Percentiles rank a stretch among this genome's conserved stretches.
phyloP scores from a whole-genome alignment of 2,113 vertebrate genomes.

The Melanerpes aurifrons region DNA sequence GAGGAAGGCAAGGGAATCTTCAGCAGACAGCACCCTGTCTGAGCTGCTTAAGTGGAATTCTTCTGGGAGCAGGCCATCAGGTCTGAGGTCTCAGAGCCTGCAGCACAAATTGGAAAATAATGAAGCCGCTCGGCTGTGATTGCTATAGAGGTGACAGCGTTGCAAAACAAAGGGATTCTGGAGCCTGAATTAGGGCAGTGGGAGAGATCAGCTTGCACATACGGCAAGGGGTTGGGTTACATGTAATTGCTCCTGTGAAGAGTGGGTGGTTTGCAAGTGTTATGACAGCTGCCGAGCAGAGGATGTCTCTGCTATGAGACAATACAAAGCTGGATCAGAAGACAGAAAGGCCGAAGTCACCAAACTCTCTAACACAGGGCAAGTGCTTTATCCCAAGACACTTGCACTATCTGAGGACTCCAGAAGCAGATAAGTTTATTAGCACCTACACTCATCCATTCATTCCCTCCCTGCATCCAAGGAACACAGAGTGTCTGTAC shows the following conservation, averaged over 20 bases:
- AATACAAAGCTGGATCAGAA: constrained; percentile 26
- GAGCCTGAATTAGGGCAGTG: constrained; percentile 15
- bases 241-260: constrained; percentile 67
- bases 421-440: not conserved
- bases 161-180: constrained; percentile 49
- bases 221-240: constrained; percentile 30
- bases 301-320: constrained; percentile 61
- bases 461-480: not conserved
- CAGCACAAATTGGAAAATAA: constrained; percentile 57
- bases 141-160: constrained; percentile 13
- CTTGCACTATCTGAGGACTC: not conserved
- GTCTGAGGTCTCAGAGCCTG: not conserved
- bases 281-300: constrained; percentile 72
- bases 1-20: not conserved
- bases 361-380: not conserved
- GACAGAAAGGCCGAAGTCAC: constrained; percentile 9
- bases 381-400: not conserved
- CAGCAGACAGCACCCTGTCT: not conserved
- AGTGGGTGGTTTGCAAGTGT: constrained; percentile 67
- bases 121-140: not conserved
- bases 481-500: not conserved
- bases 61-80: not conserved
- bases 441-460: not conserved
- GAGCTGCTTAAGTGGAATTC: constrained; percentile 5
- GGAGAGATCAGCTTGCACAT: constrained; percentile 58